These are phyloP conservation scores for Xylota segnis DNA, from an alignment of 2,888 invertebrate genomes.

Conservation along the genomic window DNA sequence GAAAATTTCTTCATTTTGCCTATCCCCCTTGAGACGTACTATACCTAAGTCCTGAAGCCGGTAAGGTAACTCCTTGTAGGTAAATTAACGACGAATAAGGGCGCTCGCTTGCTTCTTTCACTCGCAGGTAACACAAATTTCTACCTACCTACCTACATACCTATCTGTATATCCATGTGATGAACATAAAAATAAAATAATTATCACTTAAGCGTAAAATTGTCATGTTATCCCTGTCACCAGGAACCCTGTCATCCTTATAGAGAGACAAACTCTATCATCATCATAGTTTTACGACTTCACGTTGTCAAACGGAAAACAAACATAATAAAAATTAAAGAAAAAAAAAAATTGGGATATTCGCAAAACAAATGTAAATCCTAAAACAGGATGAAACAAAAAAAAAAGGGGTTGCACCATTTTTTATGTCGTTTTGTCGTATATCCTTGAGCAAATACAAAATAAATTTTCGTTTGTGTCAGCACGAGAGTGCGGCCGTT, in stretches of 20 bases:
- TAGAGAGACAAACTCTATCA: constrained; percentile 37
- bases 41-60: not conserved
- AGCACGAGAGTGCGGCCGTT: constrained; percentile 3
- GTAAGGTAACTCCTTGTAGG: constrained; percentile 32
- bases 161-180: constrained; percentile 40
- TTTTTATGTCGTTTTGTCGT: constrained; percentile 26
- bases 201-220: constrained; percentile 83
- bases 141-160: constrained; percentile 7
- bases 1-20: constrained; percentile 57
- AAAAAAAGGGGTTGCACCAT: constrained; percentile 45
- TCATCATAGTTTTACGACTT: constrained; percentile 69
- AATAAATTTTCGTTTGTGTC: constrained; percentile 44
- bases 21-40: constrained; percentile 1
- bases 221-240: constrained; percentile 79
- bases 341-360: constrained; percentile 30
- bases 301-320: constrained; percentile 54
- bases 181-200: constrained; percentile 82
- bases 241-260: constrained; percentile 22
- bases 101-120: constrained; percentile 4
- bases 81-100: constrained; percentile 57
- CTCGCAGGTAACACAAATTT: constrained; percentile 50
- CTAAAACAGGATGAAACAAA: not conserved
- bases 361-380: constrained; percentile 32
- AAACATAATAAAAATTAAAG: constrained; percentile 70
- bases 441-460: constrained; percentile 28